phyloP scores from a whole-genome alignment of 92 coral and sea anemone genomes.

The Porites evermanni region DNA sequence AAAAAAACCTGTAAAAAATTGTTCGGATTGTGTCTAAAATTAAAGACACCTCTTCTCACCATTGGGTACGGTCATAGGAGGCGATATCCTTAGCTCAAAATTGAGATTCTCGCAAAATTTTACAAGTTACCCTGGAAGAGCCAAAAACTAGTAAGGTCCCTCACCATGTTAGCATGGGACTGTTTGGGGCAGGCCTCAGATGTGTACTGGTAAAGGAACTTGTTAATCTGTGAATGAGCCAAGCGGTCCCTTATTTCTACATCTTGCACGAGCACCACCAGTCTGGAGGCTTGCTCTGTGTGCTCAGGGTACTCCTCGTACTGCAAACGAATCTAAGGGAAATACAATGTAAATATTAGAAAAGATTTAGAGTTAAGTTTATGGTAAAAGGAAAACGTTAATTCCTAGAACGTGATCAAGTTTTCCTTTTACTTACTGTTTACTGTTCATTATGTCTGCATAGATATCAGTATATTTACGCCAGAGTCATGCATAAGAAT shows the following conservation, averaged over 20 bases:
- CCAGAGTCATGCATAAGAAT: too few species aligned
- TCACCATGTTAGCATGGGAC: constrained; percentile 98
- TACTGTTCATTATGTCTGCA: too few species aligned
- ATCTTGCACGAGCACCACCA: constrained; percentile 92
- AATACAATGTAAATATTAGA: background rate
- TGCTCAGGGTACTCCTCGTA: constrained; percentile 92
- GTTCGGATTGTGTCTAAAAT: too few species aligned
- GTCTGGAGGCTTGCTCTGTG: constrained; percentile 90
- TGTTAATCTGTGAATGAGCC: constrained; percentile 96
- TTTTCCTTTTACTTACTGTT: too few species aligned
- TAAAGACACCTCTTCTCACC: too few species aligned
- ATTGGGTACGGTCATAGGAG: too few species aligned
- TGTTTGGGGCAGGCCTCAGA: constrained; percentile 94
- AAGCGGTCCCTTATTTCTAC: constrained; percentile 96
- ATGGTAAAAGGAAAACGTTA: background rate
- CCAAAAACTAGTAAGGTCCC: background rate
- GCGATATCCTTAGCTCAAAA: too few species aligned
- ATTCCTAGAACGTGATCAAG: too few species aligned
- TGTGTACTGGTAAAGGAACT: constrained; percentile 93
- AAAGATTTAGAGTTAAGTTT: background rate
- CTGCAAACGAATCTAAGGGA: constrained; percentile 90
- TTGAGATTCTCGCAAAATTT: too few species aligned
- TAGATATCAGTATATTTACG: too few species aligned
- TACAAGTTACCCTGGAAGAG: background rate
- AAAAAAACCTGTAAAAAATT: too few species aligned